Evolutionary conservation across 1,140 invertebrate genomes (phyloP).

Genomic region (Bemisia tabaci): DNA sequence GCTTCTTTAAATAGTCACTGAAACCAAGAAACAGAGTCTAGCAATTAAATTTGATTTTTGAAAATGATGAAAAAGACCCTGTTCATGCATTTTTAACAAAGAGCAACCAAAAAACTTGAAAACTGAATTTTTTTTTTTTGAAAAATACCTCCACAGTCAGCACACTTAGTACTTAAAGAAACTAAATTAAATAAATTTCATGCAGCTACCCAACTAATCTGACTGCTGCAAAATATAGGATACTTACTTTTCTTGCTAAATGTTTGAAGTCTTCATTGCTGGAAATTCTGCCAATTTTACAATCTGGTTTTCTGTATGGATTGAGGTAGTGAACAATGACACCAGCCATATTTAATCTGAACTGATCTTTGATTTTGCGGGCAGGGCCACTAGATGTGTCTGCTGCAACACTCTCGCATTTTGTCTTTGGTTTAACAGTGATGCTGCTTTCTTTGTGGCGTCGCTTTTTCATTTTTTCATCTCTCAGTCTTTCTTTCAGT

Average conservation of each 20-base stretch:
- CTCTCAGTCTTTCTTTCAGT: constrained; percentile 43
- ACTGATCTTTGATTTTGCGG: constrained; percentile 69
- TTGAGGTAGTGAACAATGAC: constrained; percentile 83
- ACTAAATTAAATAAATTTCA: no score
- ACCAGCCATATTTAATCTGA: constrained; percentile 73
- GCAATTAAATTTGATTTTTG: no score
- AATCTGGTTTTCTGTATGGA: constrained; percentile 73
- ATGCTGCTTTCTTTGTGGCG: constrained; percentile 8
- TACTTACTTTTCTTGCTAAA: constrained; percentile 77
- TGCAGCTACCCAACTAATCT: no score
- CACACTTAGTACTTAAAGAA: no score
- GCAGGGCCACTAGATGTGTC: constrained; percentile 37
- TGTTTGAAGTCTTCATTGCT: constrained; percentile 91
- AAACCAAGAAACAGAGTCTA: no score
- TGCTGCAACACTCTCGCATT: constrained; percentile 26
- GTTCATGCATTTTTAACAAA: no score
- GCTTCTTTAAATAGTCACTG: no score
- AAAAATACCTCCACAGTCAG: no score
- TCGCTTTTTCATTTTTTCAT: constrained; percentile 3
- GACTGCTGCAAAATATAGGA: constrained; percentile 3
- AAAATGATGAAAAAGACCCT: no score
- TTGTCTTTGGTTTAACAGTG: constrained; percentile 5
- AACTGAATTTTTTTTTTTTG: no score
- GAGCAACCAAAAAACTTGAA: no score
- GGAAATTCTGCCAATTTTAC: constrained; percentile 68